Conservation (phyloP, 2,797 vertebrate genomes). For the Arrhamphus sclerolepis region DNA sequence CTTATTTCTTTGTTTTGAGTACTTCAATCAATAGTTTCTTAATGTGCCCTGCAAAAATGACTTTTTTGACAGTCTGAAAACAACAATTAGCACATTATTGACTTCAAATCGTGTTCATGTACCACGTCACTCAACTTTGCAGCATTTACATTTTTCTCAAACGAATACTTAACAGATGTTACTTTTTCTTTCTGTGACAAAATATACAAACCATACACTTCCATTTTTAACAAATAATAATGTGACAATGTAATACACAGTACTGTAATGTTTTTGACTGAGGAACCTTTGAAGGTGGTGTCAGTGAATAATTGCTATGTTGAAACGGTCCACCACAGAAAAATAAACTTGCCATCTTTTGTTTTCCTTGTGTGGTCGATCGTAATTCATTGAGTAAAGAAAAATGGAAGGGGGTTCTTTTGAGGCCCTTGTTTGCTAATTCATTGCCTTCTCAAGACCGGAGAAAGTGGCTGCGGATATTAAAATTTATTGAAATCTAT, state of each 20-base stretch:
- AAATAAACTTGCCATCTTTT: conserved; percentile 79
- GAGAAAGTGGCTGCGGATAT: conserved; percentile 78
- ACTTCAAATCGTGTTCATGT: conserved; percentile 15
- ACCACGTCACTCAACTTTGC: conserved; percentile 15
- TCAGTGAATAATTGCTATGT: conserved; percentile 75
- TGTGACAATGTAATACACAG: conserved; percentile 45
- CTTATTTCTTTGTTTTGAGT: no score
- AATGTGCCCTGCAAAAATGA: not conserved
- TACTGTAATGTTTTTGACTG: conserved; percentile 62
- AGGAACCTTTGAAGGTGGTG: conserved; percentile 71
- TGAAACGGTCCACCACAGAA: conserved; percentile 77
- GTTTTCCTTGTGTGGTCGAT: conserved; percentile 78
- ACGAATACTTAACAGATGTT: conserved; percentile 23
- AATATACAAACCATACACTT: conserved; percentile 38
- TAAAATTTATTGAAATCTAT: conserved; percentile 79
- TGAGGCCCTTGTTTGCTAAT: conserved; percentile 78
- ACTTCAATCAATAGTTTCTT: conserved; percentile 3
- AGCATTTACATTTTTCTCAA: conserved; percentile 10
- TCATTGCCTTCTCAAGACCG: conserved; percentile 68
- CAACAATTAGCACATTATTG: conserved; percentile 11
- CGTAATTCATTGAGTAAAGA: conserved; percentile 78
- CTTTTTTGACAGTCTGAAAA: conserved; percentile 19
- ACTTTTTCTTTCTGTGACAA: conserved; percentile 22
- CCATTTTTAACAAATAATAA: conserved; percentile 43
- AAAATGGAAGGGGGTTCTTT: conserved; percentile 66